Conservation (phyloP, 2,113 vertebrate genomes). For the Haplotaxodon microlepis region DNA sequence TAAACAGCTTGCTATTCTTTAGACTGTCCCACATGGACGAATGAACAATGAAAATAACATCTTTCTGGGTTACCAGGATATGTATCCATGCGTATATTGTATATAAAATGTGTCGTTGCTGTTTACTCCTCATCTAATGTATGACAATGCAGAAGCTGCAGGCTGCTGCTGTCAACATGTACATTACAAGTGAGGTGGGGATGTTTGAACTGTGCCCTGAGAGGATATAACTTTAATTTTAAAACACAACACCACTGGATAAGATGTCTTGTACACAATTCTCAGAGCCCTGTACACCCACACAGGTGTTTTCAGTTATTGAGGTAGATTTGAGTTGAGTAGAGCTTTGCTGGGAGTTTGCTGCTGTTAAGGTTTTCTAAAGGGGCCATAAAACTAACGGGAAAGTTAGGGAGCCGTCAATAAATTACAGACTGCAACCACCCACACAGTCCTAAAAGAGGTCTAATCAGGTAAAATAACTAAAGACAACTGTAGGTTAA, state of each 20-base stretch:
- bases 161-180: background rate
- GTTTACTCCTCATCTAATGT: background rate
- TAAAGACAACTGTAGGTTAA: background rate
- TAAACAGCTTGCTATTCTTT: background rate
- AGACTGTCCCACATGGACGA: background rate
- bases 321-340: background rate
- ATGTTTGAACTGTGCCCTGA: background rate
- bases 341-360: background rate
- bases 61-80: background rate
- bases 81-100: background rate
- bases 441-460: background rate
- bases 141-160: background rate
- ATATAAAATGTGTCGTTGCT: background rate
- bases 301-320: background rate
- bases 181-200: background rate
- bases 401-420: background rate
- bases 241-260: background rate
- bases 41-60: background rate
- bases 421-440: background rate
- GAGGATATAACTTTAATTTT: constrained; percentile 13
- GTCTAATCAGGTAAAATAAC: background rate
- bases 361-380: background rate
- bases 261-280: background rate
- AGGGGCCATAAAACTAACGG: background rate
- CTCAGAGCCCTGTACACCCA: background rate